These are phyloP conservation scores for Diorhabda sublineata DNA, from an alignment of 1,140 invertebrate species.

Conservation along the genomic window DNA sequence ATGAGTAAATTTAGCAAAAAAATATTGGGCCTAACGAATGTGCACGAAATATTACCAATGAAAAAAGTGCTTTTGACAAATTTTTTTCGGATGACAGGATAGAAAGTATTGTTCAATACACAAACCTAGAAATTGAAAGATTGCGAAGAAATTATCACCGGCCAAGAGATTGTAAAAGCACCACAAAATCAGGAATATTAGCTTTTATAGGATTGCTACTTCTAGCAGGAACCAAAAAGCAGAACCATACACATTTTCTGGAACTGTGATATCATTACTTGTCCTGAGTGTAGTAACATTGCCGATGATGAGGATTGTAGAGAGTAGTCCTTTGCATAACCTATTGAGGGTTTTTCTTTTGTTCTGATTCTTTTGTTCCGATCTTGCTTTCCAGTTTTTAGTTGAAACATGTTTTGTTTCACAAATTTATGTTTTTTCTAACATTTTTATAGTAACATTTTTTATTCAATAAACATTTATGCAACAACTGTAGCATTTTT, in stretches of 20 bases:
- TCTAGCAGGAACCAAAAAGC: constrained; percentile 19
- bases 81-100: constrained; percentile 10
- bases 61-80: not conserved
- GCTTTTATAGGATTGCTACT: constrained; percentile 2
- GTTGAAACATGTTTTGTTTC: no score
- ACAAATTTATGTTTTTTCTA: no score
- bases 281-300: no score
- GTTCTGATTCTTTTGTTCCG: no score
- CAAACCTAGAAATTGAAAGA: constrained; percentile 13
- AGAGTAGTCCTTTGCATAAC: no score
- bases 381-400: no score
- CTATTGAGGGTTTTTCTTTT: no score
- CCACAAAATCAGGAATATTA: not conserved
- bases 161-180: constrained; percentile 3
- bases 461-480: no score
- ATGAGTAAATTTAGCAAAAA: constrained; percentile 7
- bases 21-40: not conserved
- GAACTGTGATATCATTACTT: constrained; percentile 22
- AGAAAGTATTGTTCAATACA: constrained; percentile 13
- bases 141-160: not conserved
- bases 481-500: no score
- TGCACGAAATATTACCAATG: constrained; percentile 8
- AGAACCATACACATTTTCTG: constrained; percentile 30
- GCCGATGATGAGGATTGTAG: no score
- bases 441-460: no score